These are phyloP conservation scores for Sciaenops ocellatus DNA, from an alignment of 2,797 vertebrate genomes.

Conservation along the genomic window DNA sequence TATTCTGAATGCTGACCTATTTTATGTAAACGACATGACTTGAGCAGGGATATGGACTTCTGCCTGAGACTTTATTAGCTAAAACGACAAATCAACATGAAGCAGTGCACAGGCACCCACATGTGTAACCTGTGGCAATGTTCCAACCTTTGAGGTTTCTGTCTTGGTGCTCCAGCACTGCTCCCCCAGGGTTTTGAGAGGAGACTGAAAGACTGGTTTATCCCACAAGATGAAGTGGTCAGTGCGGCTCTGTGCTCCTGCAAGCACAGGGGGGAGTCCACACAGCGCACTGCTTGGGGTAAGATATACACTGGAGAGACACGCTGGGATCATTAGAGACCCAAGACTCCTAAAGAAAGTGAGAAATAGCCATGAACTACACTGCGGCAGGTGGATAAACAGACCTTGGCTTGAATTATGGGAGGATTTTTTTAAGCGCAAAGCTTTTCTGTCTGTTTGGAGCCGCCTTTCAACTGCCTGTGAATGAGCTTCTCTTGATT, in stretches of 20 bases:
- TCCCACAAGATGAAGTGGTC: conserved; percentile 82
- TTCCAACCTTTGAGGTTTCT: conserved; percentile 61
- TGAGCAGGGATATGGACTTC: neutral
- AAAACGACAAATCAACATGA: conserved; percentile 24
- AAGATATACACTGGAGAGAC: conserved; percentile 67
- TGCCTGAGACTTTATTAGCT: conserved; percentile 16
- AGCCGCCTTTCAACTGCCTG: conserved; percentile 61
- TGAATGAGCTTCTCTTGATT: conserved; percentile 73
- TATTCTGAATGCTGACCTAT: conserved; percentile 9
- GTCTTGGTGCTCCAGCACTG: conserved; percentile 50
- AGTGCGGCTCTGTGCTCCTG: conserved; percentile 63
- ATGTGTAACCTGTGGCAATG: conserved; percentile 46
- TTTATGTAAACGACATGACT: conserved; percentile 18
- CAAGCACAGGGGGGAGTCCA: conserved; percentile 65
- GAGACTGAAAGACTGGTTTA: conserved; percentile 72
- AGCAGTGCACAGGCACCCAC: conserved; percentile 30
- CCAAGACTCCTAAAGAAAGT: conserved; percentile 61
- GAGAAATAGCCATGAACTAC: conserved; percentile 71
- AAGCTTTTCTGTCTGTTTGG: conserved; percentile 52
- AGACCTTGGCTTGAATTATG: conserved; percentile 68
- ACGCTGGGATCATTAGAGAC: conserved; percentile 76
- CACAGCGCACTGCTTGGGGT: conserved; percentile 66
- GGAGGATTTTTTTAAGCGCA: conserved; percentile 55
- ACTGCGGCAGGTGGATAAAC: conserved; percentile 77
- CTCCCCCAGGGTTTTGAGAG: conserved; percentile 50